Conservation (phyloP, 2,113 vertebrate species). For the Tenrec ecaudatus region DNA sequence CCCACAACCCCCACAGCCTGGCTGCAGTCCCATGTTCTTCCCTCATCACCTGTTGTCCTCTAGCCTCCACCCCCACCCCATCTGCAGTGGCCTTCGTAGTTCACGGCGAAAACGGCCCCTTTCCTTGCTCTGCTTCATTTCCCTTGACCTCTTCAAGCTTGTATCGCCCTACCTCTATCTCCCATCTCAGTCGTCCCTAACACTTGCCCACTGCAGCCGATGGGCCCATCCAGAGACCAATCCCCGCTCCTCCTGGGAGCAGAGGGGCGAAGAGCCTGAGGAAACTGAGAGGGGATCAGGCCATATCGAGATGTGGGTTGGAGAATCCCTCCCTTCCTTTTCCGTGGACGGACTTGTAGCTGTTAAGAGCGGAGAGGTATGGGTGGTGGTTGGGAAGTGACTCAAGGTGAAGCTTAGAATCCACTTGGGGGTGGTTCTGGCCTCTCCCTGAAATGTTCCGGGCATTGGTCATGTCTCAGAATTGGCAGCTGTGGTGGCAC, state of each 20-base stretch:
- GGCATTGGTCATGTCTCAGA: neutral
- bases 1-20: neutral
- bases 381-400: neutral
- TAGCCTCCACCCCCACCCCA: neutral
- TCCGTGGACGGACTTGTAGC: neutral
- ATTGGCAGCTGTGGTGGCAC: slow-evolving; percentile 6
- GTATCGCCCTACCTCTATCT: neutral
- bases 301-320: neutral
- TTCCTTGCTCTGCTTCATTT: neutral
- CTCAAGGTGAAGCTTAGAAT: neutral
- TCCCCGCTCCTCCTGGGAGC: neutral
- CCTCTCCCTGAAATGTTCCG: neutral
- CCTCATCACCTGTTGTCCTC: neutral
- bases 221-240: neutral
- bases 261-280: neutral
- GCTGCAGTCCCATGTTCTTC: neutral
- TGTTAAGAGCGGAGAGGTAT: neutral
- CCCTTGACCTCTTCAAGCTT: neutral
- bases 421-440: neutral
- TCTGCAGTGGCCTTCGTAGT: neutral
- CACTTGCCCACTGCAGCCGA: neutral
- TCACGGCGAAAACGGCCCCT: neutral
- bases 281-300: neutral
- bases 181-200: neutral
- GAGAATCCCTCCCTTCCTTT: neutral